Evolutionary conservation across 2,797 vertebrate species (phyloP).

Genomic region (Telmatherina bonti): DNA sequence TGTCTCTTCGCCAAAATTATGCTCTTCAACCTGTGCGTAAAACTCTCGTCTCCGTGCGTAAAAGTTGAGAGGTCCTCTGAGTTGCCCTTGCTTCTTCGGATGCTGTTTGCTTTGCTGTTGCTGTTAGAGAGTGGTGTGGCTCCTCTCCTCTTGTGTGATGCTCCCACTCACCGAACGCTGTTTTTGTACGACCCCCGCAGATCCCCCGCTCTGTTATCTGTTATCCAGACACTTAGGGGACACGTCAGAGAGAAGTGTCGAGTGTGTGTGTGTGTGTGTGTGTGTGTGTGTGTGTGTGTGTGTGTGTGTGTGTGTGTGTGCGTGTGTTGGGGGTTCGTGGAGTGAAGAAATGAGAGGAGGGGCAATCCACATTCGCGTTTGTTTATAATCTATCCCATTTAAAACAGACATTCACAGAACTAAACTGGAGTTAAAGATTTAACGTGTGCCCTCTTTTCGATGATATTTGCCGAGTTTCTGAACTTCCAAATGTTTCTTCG

Average conservation of each 20-base stretch:
- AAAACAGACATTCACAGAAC: constrained; percentile 20
- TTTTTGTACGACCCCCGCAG: constrained; percentile 93
- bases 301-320: constrained; percentile 43
- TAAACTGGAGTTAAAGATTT: constrained; percentile 1
- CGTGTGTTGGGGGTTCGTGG: constrained; percentile 34
- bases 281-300: constrained; percentile 40
- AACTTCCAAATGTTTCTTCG: background rate
- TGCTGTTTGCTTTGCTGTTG: constrained; percentile 29
- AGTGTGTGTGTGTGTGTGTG: constrained; percentile 44
- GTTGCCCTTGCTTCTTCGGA: constrained; percentile 16
- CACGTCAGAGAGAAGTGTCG: constrained; percentile 70
- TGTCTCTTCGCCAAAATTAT: constrained; percentile 2
- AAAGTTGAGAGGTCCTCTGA: constrained; percentile 59
- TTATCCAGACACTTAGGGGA: constrained; percentile 86
- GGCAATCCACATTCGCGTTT: constrained; percentile 37
- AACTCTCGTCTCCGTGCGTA: constrained; percentile 62
- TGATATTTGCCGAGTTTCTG: background rate
- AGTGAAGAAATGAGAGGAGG: constrained; percentile 49
- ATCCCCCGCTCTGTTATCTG: constrained; percentile 88
- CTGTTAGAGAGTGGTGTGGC: constrained; percentile 48
- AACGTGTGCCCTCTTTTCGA: background rate
- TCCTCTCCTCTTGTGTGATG: constrained; percentile 73
- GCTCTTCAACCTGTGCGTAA: constrained; percentile 58
- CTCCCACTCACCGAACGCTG: constrained; percentile 71
- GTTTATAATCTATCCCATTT: constrained; percentile 32